A percentile compares a stretch with the other conserved stretches of the same genome.
Evolutionary conservation across 2,888 invertebrate genomes (phyloP).

Genomic region (Bugula neritina): DNA sequence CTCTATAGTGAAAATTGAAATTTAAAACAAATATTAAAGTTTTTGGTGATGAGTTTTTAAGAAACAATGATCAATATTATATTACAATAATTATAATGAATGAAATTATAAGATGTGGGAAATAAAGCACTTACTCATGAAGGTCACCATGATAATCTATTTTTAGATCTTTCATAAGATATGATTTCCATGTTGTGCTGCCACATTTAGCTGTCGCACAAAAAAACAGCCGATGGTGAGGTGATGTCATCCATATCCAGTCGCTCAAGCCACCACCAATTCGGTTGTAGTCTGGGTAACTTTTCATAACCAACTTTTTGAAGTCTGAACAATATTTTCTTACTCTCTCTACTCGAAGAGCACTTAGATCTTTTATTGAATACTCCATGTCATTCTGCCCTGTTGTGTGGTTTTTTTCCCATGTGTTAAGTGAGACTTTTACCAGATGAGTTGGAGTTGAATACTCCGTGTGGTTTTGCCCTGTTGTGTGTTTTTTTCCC

Average conservation of each 20-base stretch:
- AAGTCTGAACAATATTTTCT: neutral
- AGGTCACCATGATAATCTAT: neutral
- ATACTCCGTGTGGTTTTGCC: too few relatives aligned
- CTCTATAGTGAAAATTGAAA: too few relatives aligned
- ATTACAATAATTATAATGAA: too few relatives aligned
- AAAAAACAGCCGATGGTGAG: neutral
- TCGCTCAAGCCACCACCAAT: neutral
- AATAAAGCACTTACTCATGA: neutral
- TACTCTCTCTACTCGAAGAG: neutral
- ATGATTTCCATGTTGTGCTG: slow-evolving; percentile 9
- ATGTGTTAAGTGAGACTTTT: too few relatives aligned
- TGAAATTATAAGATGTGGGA: too few relatives aligned
- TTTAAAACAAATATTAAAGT: too few relatives aligned
- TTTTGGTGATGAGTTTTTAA: too few relatives aligned
- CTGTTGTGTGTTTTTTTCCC: too few relatives aligned
- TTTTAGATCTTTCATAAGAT: slow-evolving; percentile 3
- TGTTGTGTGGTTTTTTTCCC: too few relatives aligned
- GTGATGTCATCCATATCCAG: slow-evolving; percentile 13
- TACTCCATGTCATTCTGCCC: neutral
- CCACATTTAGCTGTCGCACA: slow-evolving; percentile 22
- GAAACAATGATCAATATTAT: too few relatives aligned
- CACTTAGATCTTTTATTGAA: too few relatives aligned
- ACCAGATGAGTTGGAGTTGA: too few relatives aligned
- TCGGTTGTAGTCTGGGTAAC: neutral
- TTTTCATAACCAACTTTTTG: neutral